Percentiles rank a stretch among this genome's conserved stretches.
Conservation (phyloP, 2,797 vertebrate genomes). For the Rhinogobio ventralis region DNA sequence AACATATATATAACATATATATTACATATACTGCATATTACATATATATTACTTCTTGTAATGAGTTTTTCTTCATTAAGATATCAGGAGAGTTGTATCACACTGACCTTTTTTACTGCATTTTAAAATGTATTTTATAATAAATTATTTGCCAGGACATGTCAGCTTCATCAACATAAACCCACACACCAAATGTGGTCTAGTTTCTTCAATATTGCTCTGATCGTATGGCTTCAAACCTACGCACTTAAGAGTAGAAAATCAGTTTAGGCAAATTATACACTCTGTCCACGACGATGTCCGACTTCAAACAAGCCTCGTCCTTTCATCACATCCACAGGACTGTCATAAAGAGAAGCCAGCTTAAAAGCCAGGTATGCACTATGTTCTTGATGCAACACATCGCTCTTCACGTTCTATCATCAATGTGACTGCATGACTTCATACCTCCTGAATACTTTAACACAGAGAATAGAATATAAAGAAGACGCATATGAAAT, state of each 20-base stretch:
- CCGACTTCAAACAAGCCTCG: constrained; percentile 54
- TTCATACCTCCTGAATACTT: constrained; percentile 35
- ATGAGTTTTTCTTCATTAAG: background rate
- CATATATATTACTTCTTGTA: background rate
- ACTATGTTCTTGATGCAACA: background rate
- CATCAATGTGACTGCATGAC: constrained; percentile 8
- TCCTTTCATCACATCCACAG: constrained; percentile 55
- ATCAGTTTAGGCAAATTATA: constrained; percentile 51
- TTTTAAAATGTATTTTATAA: background rate
- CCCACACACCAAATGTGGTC: constrained; percentile 41
- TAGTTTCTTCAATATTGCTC: constrained; percentile 31
- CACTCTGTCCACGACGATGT: constrained; percentile 9
- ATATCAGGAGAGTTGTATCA: background rate
- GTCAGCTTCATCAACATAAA: background rate
- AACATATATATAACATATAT: too few relatives aligned
- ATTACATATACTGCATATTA: too few relatives aligned
- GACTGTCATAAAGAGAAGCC: constrained; percentile 22
- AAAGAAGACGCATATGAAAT: constrained; percentile 29
- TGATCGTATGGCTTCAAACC: constrained; percentile 45
- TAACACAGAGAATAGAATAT: constrained; percentile 16
- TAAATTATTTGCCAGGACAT: background rate
- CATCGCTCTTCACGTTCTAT: constrained; percentile 19
- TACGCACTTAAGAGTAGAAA: constrained; percentile 35
- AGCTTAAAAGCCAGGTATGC: constrained; percentile 3
- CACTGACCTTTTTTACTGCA: background rate